These are phyloP conservation scores for Brachyistius frenatus DNA, from an alignment of 2,113 vertebrate species.

Conservation along the genomic window DNA sequence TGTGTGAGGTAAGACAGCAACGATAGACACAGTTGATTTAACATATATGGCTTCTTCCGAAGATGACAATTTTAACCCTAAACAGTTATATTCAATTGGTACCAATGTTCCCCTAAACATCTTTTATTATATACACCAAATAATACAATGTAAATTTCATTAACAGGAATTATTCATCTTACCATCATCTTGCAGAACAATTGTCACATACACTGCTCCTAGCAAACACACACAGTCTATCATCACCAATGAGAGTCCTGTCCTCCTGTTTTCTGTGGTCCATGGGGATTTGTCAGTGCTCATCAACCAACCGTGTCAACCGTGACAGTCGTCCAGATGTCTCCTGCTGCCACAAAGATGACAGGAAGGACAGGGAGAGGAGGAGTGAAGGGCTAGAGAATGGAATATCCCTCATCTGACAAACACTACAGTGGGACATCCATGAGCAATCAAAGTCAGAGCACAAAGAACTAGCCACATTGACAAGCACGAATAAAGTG, in stretches of 20 bases:
- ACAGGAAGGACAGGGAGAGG: constrained; percentile 73
- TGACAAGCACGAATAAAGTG: constrained; percentile 79
- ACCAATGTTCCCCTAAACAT: constrained; percentile 17
- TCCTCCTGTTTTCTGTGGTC: constrained; percentile 75
- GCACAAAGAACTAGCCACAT: constrained; percentile 64
- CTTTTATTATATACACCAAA: constrained; percentile 18
- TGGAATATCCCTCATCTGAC: constrained; percentile 75
- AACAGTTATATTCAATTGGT: background rate
- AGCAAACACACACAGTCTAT: constrained; percentile 55
- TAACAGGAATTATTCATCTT: constrained; percentile 61
- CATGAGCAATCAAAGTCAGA: constrained; percentile 64
- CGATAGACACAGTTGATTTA: background rate
- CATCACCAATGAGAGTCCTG: constrained; percentile 78
- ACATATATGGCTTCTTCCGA: background rate
- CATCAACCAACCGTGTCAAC: constrained; percentile 84
- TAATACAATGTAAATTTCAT: constrained; percentile 47
- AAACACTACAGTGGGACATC: constrained; percentile 70
- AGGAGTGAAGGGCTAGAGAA: constrained; percentile 52
- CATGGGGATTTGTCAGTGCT: constrained; percentile 84
- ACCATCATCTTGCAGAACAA: constrained; percentile 49
- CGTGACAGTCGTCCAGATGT: constrained; percentile 89
- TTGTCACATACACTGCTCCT: constrained; percentile 16
- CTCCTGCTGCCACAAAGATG: constrained; percentile 79
- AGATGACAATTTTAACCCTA: background rate
- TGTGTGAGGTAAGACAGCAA: constrained; percentile 20